Percentiles rank a stretch among this genome's conserved stretches.
Conservation (phyloP, 2,797 vertebrate genomes). For the Propithecus deckenii region DNA sequence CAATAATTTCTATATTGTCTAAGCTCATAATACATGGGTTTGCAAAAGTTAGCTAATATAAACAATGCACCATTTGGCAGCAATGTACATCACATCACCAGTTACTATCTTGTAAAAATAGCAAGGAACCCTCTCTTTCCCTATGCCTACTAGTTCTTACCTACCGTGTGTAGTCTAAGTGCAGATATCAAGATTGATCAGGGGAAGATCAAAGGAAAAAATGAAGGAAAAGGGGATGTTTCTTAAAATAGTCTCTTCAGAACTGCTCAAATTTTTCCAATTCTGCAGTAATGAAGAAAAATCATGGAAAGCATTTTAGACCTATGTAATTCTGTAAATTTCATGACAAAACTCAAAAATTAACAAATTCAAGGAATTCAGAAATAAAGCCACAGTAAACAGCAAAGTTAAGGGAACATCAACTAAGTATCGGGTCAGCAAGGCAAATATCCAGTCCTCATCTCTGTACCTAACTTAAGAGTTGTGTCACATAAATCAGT, state of each 20-base stretch:
- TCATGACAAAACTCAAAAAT: slow-evolving; percentile 5
- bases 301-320: neutral
- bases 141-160: neutral
- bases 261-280: neutral
- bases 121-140: neutral
- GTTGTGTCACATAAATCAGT: neutral
- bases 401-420: neutral
- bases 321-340: neutral
- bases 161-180: neutral
- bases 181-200: neutral
- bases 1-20: neutral
- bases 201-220: neutral
- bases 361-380: neutral
- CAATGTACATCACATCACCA: neutral
- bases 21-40: neutral
- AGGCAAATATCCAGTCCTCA: neutral
- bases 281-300: neutral
- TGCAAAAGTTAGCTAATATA: neutral
- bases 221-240: neutral
- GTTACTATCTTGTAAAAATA: neutral
- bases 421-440: neutral
- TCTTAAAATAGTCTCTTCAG: neutral
- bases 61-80: neutral
- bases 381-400: neutral
- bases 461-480: neutral